Evolutionary conservation across 2,113 vertebrate species (phyloP).

Genomic region (Tricholaema leucomelas): DNA sequence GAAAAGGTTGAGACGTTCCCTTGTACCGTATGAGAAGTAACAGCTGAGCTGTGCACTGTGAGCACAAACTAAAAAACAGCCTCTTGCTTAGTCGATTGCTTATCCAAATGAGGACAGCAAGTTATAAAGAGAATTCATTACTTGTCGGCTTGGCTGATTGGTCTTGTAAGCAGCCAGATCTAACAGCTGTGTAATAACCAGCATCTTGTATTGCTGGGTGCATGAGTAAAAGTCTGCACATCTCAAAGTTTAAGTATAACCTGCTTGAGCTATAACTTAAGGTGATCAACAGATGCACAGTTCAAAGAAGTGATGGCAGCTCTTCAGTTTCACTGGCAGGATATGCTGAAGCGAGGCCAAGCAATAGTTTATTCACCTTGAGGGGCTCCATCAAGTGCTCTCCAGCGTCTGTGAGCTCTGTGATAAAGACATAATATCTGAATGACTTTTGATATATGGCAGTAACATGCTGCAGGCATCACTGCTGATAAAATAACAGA

Average conservation of each 20-base stretch:
- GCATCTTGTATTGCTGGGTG: background rate
- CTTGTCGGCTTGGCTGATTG: background rate
- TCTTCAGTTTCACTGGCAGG: background rate
- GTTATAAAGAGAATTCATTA: conserved; percentile 28
- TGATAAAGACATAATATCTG: background rate
- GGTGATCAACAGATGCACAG: background rate
- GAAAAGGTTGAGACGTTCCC: conserved; percentile 15
- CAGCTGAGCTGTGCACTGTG: conserved; percentile 1
- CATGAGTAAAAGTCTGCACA: background rate
- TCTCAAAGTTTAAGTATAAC: background rate
- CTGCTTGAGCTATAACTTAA: background rate
- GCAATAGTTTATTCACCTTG: background rate
- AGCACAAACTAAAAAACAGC: background rate
- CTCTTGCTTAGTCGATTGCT: background rate
- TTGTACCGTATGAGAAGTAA: background rate
- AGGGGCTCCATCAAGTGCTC: background rate
- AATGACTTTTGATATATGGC: background rate
- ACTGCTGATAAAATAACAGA: background rate
- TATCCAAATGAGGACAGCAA: conserved; percentile 35
- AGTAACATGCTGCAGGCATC: background rate
- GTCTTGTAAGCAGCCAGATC: background rate
- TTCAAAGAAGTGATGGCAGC: background rate
- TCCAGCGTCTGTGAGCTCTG: background rate
- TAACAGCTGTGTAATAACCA: background rate
- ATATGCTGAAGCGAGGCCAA: background rate